phyloP scores from a whole-genome alignment of 2,113 vertebrate species.

The Austrofundulus limnaeus region DNA sequence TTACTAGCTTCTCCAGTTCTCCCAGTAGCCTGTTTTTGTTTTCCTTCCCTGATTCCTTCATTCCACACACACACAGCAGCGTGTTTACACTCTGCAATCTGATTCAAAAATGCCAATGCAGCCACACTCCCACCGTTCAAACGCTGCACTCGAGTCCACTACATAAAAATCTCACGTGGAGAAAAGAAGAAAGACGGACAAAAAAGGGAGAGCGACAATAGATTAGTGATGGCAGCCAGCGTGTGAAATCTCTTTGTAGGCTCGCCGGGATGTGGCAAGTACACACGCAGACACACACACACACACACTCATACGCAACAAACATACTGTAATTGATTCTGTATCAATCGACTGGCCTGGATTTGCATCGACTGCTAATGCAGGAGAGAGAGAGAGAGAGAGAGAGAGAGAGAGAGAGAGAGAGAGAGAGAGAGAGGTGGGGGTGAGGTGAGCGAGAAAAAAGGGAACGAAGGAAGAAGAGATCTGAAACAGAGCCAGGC shows the following conservation, averaged over 20 bases:
- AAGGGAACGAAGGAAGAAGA: conserved; percentile 16
- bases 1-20: conserved; percentile 29
- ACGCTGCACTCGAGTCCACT: conserved; percentile 48
- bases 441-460: conserved; percentile 37
- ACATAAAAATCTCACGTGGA: conserved; percentile 49
- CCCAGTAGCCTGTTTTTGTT: conserved; percentile 11
- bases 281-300: conserved; percentile 32
- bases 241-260: conserved; percentile 68
- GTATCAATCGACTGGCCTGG: conserved; percentile 71
- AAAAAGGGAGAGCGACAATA: conserved; percentile 45
- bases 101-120: conserved; percentile 28
- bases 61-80: conserved; percentile 13
- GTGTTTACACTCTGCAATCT: conserved; percentile 31
- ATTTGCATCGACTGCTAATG: conserved; percentile 74
- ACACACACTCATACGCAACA: conserved; percentile 30
- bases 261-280: conserved; percentile 28
- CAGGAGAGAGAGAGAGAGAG: conserved; percentile 41
- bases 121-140: conserved; percentile 32
- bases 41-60: conserved; percentile 15
- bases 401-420: too few relatives aligned
- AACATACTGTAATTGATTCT: conserved; percentile 70
- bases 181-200: conserved; percentile 33
- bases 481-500: conserved; percentile 61
- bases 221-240: conserved; percentile 65
- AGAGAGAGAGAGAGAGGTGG: too few relatives aligned